Conservation (phyloP, 2,888 invertebrate genomes). For the Melieria crassipennis region DNA sequence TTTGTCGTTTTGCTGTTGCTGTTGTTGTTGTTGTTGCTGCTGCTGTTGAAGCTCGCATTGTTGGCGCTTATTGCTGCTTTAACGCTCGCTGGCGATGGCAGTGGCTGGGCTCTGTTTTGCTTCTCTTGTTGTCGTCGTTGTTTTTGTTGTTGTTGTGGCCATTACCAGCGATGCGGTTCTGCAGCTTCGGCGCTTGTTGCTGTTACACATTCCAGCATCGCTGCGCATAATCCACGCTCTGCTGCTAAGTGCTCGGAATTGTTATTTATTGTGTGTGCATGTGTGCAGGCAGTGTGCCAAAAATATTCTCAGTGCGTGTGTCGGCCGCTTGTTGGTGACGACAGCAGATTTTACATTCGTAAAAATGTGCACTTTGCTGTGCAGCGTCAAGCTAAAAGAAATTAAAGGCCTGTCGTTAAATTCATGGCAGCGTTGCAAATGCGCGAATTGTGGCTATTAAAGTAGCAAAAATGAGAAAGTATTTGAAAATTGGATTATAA, state of each 20-base stretch:
- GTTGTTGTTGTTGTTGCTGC: neutral
- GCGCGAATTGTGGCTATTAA: too few relatives aligned
- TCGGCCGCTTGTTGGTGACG: neutral
- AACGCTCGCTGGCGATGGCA: neutral
- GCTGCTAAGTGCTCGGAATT: constrained; percentile 4
- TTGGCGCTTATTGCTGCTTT: neutral
- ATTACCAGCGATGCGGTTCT: too few relatives aligned
- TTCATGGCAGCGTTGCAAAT: too few relatives aligned
- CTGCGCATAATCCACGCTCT: neutral
- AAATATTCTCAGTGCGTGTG: neutral
- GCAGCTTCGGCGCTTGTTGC: too few relatives aligned
- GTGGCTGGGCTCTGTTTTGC: neutral
- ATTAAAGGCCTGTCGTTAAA: too few relatives aligned
- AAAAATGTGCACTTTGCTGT: neutral
- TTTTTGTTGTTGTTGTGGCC: too few relatives aligned
- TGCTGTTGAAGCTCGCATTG: neutral
- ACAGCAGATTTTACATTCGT: constrained; percentile 8
- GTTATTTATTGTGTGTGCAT: constrained; percentile 14
- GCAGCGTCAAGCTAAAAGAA: too few relatives aligned
- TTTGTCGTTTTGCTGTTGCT: constrained; percentile 7
- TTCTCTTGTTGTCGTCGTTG: too few relatives aligned
- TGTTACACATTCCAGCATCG: too few relatives aligned
- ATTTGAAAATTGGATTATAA: too few relatives aligned
- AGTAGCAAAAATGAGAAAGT: too few relatives aligned
- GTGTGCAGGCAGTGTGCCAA: constrained; percentile 9